Evolutionary conservation across 23 tunicate species (phyloP).

Genomic region (Trididemnum clinides): DNA sequence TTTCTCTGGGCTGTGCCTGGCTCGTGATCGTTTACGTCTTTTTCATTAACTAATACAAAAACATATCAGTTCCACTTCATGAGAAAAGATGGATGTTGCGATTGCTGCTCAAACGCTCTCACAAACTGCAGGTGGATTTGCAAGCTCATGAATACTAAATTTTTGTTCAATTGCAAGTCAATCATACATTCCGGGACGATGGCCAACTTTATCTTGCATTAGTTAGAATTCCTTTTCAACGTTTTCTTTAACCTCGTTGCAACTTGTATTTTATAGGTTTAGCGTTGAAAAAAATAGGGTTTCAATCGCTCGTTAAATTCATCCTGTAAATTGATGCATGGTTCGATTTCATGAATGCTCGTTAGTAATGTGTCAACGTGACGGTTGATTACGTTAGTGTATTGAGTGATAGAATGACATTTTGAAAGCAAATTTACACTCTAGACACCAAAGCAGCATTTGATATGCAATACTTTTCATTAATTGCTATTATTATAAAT

Average conservation of each 20-base stretch:
- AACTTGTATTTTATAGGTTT: too few species aligned
- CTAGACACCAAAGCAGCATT: neutral
- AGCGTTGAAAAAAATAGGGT: neutral
- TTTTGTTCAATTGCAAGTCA: too few species aligned
- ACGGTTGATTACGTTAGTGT: too few species aligned
- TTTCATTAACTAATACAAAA: neutral
- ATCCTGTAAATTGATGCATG: neutral
- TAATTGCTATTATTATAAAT: neutral
- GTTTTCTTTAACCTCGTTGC: too few species aligned
- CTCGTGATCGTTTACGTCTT: slow-evolving; percentile 4
- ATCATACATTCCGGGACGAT: too few species aligned
- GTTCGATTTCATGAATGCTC: neutral
- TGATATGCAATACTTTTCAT: neutral
- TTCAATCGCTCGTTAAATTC: neutral
- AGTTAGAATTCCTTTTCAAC: too few species aligned
- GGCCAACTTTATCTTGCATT: too few species aligned
- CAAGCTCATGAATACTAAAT: too few species aligned
- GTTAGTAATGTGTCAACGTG: neutral
- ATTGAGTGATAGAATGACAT: too few species aligned
- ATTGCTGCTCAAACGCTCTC: neutral
- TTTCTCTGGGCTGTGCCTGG: too few species aligned
- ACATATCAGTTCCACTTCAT: neutral
- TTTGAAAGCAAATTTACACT: too few species aligned
- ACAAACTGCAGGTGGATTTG: too few species aligned
- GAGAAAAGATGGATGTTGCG: neutral